phyloP scores from a whole-genome alignment of 1,140 invertebrate genomes.

The Anagrus nilaparvatae region DNA sequence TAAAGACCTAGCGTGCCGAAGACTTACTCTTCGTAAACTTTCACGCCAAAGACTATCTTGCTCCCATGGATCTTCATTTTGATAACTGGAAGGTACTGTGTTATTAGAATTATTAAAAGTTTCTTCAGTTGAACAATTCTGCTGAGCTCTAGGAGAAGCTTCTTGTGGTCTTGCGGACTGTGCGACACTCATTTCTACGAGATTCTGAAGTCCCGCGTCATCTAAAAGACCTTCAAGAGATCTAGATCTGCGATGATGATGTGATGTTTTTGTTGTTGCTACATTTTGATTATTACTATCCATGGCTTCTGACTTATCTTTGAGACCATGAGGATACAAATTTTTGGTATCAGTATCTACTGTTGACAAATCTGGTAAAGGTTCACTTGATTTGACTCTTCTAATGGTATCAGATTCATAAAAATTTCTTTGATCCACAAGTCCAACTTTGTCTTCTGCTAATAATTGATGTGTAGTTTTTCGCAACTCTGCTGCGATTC shows the following conservation, averaged over 20 bases:
- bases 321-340: conserved; percentile 41
- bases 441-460: conserved; percentile 44
- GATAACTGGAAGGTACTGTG: too few species aligned
- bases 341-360: conserved; percentile 40
- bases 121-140: too few species aligned
- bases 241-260: conserved; percentile 42
- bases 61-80: conserved; percentile 66
- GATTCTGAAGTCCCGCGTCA: conserved; percentile 40
- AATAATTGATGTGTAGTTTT: conserved; percentile 57
- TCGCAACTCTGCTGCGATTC: conserved; percentile 51
- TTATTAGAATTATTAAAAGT: too few species aligned
- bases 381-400: conserved; percentile 44
- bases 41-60: conserved; percentile 73
- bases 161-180: conserved; percentile 18
- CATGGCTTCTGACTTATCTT: conserved; percentile 38
- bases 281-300: conserved; percentile 9
- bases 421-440: conserved; percentile 65
- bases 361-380: conserved; percentile 22
- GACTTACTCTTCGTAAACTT: conserved; percentile 62
- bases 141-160: neutral
- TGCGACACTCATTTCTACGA: conserved; percentile 27
- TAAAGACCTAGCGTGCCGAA: conserved; percentile 68
- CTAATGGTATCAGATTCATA: conserved; percentile 59
- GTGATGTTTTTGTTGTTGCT: conserved; percentile 19
- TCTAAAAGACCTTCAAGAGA: conserved; percentile 56